These are phyloP conservation scores for Dioctria linearis DNA, from an alignment of 2,888 invertebrate genomes.

Conservation along the genomic window DNA sequence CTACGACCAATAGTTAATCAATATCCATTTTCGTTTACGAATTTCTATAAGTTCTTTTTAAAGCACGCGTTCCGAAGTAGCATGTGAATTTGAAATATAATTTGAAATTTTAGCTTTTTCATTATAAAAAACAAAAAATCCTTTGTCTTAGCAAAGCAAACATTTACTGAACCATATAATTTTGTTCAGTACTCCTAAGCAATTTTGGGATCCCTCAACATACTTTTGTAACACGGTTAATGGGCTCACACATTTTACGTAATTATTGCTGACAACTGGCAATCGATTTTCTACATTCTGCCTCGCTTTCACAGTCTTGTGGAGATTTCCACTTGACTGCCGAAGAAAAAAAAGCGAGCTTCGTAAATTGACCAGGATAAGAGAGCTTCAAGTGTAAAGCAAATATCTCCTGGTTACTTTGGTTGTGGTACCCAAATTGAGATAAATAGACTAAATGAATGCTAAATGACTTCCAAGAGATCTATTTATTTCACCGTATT, in stretches of 20 bases:
- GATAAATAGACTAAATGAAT: slow-evolving; percentile 47
- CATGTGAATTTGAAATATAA: too few species aligned
- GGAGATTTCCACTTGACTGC: slow-evolving; percentile 23
- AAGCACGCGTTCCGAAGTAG: too few species aligned
- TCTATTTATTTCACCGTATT: slow-evolving; percentile 25
- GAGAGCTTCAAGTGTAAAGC: neutral
- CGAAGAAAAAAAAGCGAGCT: slow-evolving; percentile 16
- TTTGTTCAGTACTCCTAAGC: too few species aligned
- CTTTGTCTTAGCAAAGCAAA: too few species aligned
- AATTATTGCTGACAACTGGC: slow-evolving; percentile 35
- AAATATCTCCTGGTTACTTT: neutral
- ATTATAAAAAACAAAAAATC: too few species aligned
- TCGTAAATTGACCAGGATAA: slow-evolving; percentile 7
- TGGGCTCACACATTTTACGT: slow-evolving; percentile 10
- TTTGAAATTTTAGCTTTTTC: too few species aligned
- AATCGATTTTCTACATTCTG: slow-evolving; percentile 25
- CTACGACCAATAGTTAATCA: too few species aligned
- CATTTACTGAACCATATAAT: too few species aligned
- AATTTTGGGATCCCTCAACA: too few species aligned
- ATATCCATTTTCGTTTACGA: too few species aligned
- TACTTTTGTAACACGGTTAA: neutral
- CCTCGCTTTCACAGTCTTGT: slow-evolving; percentile 13
- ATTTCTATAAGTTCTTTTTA: too few species aligned
- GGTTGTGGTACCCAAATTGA: slow-evolving; percentile 34
- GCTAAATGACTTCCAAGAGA: slow-evolving; percentile 43